Base-by-base conservation (phyloP, 1,140 invertebrate species). In the Dinothrombium tinctorium region DNA sequence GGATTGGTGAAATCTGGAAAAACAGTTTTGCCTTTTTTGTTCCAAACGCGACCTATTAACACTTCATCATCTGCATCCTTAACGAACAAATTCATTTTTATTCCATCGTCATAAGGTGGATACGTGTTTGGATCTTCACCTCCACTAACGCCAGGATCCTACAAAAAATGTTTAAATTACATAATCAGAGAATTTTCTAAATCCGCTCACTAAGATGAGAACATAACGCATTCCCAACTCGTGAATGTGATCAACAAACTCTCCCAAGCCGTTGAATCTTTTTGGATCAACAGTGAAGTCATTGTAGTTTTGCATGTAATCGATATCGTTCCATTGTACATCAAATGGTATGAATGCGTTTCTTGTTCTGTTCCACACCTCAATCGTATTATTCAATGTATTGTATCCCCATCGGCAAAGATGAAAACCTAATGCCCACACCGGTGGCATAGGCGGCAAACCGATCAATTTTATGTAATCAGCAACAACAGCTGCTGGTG, bases 1-100 rank as follows among this genome's bases (percentile, higher is more conserved):
- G 78, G 77, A 59, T 82, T 66, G 4, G 74, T 79, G 53, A 86
- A 86, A 59, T 89, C 82, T 0, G 79, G 78, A 66, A 72, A 86
- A 9, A 74, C 72, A 22, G 47, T 53, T n/a, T n/a, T n/a, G 24
- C 15, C 42, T n/a, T 31, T 38, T 26, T 26, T 21, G 32, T 32
- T 32, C 29, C 29, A 32, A 32, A 32, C 29, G n/a, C 29, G 8
- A 17, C 4, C 20, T 5, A 19, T 8, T 11, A 35, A 21, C 11
- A 19, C 12, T 21, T 35, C 20, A 21, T 19, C 15, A 4, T 4
- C 4, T 17, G 19, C 2, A 17, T 19, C 22, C 15, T 42, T 42
- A 9, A 42, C 15, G 33, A 42, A 42, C 12, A 42, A 17, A 37
- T 42, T 20, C 5, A 14, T 6, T 37, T 42, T 20, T 7, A 17